Percentiles rank a stretch among this genome's conserved stretches.
Conservation (phyloP, 2,113 vertebrate genomes). For the Perca schrenkii region DNA sequence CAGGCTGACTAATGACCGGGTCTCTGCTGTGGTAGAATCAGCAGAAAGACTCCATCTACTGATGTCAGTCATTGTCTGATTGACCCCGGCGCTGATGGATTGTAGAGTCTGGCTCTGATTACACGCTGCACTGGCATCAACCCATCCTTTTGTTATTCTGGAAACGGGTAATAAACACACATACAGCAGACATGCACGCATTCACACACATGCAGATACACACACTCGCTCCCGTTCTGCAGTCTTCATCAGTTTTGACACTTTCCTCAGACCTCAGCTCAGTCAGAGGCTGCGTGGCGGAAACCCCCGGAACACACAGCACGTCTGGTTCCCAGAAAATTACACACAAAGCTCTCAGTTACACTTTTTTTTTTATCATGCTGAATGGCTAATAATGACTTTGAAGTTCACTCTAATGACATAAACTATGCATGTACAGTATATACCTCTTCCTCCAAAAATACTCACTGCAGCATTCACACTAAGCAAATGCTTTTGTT, state of each 20-base stretch:
- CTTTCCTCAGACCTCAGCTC: conserved; percentile 21
- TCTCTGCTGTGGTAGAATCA: conserved; percentile 73
- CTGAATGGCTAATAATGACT: background rate
- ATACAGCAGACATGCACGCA: background rate
- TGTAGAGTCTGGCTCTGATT: conserved; percentile 75
- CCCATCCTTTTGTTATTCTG: conserved; percentile 68
- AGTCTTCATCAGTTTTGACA: conserved; percentile 53
- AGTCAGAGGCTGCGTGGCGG: background rate
- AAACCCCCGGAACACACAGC: conserved; percentile 26
- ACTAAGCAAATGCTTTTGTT: background rate
- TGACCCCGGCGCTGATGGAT: conserved; percentile 66
- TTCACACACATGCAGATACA: conserved; percentile 6
- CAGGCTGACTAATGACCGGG: conserved; percentile 75
- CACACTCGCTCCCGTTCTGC: background rate
- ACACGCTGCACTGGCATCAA: conserved; percentile 63
- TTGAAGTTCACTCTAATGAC: background rate
- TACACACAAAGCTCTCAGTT: background rate
- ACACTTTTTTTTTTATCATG: background rate
- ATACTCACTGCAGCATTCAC: background rate
- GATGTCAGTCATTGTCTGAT: conserved; percentile 63
- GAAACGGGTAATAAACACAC: conserved; percentile 61
- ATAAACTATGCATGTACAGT: background rate
- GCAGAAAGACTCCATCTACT: conserved; percentile 58
- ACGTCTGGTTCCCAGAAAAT: conserved; percentile 14
- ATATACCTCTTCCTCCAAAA: background rate